Evolutionary conservation across 2,888 invertebrate genomes (phyloP).

Genomic region (Cancer borealis): DNA sequence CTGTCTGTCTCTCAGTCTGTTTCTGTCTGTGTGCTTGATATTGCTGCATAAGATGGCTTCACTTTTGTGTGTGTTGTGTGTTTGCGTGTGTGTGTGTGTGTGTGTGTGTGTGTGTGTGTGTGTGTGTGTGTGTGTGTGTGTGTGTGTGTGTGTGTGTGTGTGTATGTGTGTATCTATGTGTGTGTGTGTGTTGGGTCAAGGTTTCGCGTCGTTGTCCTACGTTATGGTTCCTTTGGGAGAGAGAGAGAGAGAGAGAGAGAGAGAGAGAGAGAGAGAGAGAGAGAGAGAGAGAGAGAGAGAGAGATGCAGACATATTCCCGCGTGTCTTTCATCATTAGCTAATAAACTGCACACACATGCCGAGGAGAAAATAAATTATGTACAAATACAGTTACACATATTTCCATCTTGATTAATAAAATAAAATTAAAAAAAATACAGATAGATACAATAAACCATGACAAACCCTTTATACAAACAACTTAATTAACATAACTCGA

Average conservation of each 20-base stretch:
- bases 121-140: slow-evolving; percentile 38
- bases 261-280: neutral
- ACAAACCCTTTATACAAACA: no score
- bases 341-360: no score
- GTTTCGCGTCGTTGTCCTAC: neutral
- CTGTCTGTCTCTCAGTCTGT: neutral
- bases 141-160: neutral
- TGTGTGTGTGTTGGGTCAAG: neutral
- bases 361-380: no score
- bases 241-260: neutral
- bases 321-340: no score
- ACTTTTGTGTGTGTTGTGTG: neutral
- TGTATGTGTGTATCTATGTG: neutral
- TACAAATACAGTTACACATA: no score
- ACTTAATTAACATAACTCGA: no score
- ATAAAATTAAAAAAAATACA: no score
- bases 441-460: no score
- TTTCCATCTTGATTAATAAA: no score
- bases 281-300: neutral
- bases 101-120: slow-evolving; percentile 26
- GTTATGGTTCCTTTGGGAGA: neutral
- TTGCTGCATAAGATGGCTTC: no score
- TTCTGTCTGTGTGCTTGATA: neutral
- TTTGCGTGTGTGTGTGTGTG: slow-evolving; percentile 44
- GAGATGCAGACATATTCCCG: no score